A percentile compares a stretch with the other conserved stretches of the same genome.
Evolutionary conservation across 2,888 invertebrate species (phyloP).

Genomic region (Melangyna quadrimaculata): DNA sequence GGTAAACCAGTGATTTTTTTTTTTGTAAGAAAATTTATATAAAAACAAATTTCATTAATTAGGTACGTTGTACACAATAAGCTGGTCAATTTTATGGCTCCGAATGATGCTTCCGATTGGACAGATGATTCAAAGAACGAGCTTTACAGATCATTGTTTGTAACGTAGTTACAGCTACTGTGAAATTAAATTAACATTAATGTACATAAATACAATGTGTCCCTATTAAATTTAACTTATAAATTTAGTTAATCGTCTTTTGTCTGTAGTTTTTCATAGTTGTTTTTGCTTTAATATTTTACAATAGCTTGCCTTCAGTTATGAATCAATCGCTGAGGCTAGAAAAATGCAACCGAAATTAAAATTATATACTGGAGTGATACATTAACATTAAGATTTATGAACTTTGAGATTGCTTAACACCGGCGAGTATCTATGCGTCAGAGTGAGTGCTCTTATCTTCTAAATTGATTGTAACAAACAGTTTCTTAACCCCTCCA

Average conservation of each 20-base stretch:
- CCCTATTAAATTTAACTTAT: constrained; percentile 22
- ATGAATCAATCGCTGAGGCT: too few relatives aligned
- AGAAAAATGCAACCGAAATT: too few relatives aligned
- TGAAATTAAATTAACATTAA: neutral
- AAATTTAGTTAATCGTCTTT: neutral
- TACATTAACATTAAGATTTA: too few relatives aligned
- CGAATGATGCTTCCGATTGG: constrained; percentile 86
- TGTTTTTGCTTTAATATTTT: neutral
- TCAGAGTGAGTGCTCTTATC: too few relatives aligned
- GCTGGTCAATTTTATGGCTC: constrained; percentile 95
- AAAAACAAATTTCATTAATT: neutral
- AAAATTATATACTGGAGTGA: too few relatives aligned
- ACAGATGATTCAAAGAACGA: constrained; percentile 90
- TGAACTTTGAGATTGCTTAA: too few relatives aligned
- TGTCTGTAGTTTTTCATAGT: neutral
- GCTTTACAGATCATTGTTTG: constrained; percentile 91
- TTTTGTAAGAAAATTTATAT: neutral
- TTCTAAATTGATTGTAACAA: too few relatives aligned
- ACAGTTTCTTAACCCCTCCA: too few relatives aligned
- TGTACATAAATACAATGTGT: constrained; percentile 15
- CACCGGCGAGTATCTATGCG: too few relatives aligned
- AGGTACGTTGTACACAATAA: constrained; percentile 91
- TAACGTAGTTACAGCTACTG: constrained; percentile 64
- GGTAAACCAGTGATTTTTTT: constrained; percentile 77
- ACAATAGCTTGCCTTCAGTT: too few relatives aligned